Evolutionary conservation across 2,888 invertebrate genomes (phyloP).

Genomic region (Acrobasis suavella): DNA sequence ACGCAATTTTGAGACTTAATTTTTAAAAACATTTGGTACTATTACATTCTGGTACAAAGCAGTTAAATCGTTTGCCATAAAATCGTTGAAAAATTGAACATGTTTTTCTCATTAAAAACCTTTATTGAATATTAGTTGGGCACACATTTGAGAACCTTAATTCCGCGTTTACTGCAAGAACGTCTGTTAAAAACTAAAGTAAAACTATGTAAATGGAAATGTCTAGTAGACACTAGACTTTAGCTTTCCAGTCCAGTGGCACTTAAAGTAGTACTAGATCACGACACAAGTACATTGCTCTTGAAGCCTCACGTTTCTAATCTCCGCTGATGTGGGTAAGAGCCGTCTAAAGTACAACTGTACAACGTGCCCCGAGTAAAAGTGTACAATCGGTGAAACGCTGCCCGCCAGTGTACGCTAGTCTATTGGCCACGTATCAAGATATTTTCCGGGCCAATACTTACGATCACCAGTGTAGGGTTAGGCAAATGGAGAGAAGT

Average conservation of each 20-base stretch:
- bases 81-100: no score
- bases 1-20: no score
- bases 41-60: no score
- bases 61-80: no score
- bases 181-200: no score
- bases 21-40: no score
- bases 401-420: slow-evolving; percentile 2
- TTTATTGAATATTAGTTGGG: no score
- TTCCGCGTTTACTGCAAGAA: no score
- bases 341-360: neutral
- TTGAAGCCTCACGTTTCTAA: slow-evolving; percentile 20
- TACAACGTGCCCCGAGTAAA: neutral
- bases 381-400: neutral
- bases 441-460: slow-evolving; percentile 38
- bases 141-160: no score
- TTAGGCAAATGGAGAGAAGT: slow-evolving; percentile 24
- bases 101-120: no score
- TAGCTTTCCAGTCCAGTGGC: neutral
- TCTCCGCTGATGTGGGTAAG: slow-evolving; percentile 18
- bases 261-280: neutral
- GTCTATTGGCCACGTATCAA: slow-evolving; percentile 38
- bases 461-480: slow-evolving; percentile 32
- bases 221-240: no score
- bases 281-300: neutral
- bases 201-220: no score